Evolutionary conservation across 2,113 vertebrate species (phyloP), one percentile per base, ranked within the genome.

Genomic region (Dinomys branickii): DNA sequence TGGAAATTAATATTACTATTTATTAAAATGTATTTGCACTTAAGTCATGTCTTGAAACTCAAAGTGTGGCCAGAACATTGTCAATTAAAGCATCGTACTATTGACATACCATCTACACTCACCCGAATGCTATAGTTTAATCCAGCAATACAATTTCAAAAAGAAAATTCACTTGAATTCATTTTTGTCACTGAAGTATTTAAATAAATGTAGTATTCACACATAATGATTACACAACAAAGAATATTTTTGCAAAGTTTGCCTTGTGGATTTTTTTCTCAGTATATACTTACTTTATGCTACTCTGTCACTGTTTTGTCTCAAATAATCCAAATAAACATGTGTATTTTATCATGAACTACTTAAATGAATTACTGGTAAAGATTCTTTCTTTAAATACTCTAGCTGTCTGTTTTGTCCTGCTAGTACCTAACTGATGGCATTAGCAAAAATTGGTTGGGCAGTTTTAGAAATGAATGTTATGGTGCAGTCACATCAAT

Each of bases 331-430:
- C 26, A 94, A 83, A 63, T 91, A 56, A 7, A 90, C 0, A 95
- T 54, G 85, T 54, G n/a, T 0, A 24, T 85, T 65, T 87, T 85
- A 52, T 58, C 93, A 47, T 33, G 56, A 56, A 63, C 12, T 92
- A 80, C 38, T 80, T 78, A 92, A 95, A 95, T 54, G 4, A 92
- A 88, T 93, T 97, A 3, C 85, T 69, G 9, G 77, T n/a, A 96
- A 95, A 95, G 83, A 95, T 58, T 82, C 6, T 89, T 58, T 61
- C 30, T 56, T 24, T 71, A 65, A 82, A 82, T 19, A 69, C 0
- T 82, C 12, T n/a, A 91, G 6, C 13, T 89, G 5, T 61, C 75
- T 28, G 92, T 96, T 69, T 26, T 28, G 9, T 80, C 77, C 71
- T 95, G n/a, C 71, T 97, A 35, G 56, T 10, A 2, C 16, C 17